Conservation (phyloP, 2,797 vertebrate species). For the Acomys russatus region DNA sequence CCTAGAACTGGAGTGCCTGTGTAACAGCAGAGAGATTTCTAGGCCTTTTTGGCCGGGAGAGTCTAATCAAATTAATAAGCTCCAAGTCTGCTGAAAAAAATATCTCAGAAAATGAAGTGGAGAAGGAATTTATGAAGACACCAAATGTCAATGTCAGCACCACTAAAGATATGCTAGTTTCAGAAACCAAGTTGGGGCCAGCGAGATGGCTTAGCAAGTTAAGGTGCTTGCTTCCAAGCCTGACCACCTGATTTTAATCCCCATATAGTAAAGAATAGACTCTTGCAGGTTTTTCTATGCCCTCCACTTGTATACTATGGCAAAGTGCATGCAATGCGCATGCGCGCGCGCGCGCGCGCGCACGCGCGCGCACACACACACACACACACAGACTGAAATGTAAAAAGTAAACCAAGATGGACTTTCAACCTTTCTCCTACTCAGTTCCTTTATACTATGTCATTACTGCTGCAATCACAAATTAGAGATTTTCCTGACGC, state of each 20-base stretch:
- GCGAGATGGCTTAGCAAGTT: background rate
- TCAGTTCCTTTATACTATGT: background rate
- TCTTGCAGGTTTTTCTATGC: background rate
- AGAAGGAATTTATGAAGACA: background rate
- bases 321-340: too few species aligned
- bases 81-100: too few species aligned
- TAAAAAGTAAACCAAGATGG: background rate
- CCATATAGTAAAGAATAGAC: too few species aligned
- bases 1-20: background rate
- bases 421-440: background rate
- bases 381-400: background rate
- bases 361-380: background rate
- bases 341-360: background rate
- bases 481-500: background rate
- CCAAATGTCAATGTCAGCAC: background rate
- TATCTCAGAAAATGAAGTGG: background rate
- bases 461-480: background rate
- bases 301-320: background rate
- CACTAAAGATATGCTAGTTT: background rate
- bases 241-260: background rate
- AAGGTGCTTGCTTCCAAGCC: background rate
- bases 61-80: background rate
- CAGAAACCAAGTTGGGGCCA: background rate
- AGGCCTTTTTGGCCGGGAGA: background rate
- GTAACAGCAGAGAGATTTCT: background rate